Evolutionary conservation across 2,888 invertebrate species (phyloP).

Genomic region (Meloe dianella): DNA sequence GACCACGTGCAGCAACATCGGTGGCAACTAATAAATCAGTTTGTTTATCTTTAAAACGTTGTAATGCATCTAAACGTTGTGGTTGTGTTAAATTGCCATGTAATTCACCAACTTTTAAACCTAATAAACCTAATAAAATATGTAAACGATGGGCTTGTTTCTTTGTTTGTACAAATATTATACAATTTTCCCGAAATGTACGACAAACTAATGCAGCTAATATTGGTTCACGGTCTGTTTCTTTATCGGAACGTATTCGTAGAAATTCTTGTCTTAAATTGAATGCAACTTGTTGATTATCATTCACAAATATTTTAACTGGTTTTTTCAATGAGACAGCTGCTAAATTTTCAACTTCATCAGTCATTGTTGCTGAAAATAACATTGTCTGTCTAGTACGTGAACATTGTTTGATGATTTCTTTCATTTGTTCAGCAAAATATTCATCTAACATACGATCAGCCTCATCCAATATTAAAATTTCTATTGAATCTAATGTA

Average conservation of each 20-base stretch:
- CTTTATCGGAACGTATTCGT: conserved; percentile 85
- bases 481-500: conserved; percentile 86
- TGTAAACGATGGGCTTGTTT: conserved; percentile 93
- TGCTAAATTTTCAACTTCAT: conserved; percentile 92
- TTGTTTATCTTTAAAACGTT: conserved; percentile 84
- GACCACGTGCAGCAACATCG: conserved; percentile 90
- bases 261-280: conserved; percentile 97
- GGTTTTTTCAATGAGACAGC: conserved; percentile 92
- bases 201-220: conserved; percentile 81
- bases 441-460: conserved; percentile 96
- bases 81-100: conserved; percentile 97
- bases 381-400: conserved; percentile 93
- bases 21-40: conserved; percentile 86
- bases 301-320: conserved; percentile 93
- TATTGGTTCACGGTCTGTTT: conserved; percentile 91
- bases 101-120: conserved; percentile 85
- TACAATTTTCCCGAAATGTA: conserved; percentile 89
- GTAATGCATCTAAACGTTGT: conserved; percentile 87
- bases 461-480: conserved; percentile 80
- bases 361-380: conserved; percentile 99
- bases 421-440: conserved; percentile 99
- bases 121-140: conserved; percentile 87
- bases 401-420: conserved; percentile 92
- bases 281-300: conserved; percentile 93
- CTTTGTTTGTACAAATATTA: conserved; percentile 97